phyloP scores from a whole-genome alignment of 2,888 invertebrate species.

The Limnephilus rhombicus region DNA sequence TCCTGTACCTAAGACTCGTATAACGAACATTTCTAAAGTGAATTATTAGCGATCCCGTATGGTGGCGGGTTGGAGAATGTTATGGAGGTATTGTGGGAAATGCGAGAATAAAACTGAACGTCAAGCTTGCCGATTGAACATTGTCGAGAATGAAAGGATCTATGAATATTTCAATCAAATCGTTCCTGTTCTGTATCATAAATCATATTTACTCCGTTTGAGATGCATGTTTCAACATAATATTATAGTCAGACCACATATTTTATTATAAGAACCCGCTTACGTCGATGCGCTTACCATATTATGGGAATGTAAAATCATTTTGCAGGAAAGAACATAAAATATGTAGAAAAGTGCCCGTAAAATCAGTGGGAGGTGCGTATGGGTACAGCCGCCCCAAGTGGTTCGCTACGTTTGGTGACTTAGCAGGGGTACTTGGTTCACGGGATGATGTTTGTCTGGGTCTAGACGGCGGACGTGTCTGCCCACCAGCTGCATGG shows the following conservation, averaged over 20 bases:
- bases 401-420: too few species aligned
- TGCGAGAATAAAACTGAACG: not conserved
- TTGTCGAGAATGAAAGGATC: conserved; percentile 1
- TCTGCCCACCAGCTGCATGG: too few species aligned
- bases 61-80: not conserved
- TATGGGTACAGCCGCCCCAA: too few species aligned
- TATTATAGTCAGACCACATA: not conserved
- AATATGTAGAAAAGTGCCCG: too few species aligned
- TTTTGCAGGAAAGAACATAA: too few species aligned
- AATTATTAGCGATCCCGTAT: conserved; percentile 9
- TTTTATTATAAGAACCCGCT: not conserved
- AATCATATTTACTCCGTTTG: not conserved
- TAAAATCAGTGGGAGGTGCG: too few species aligned
- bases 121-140: conserved; percentile 1
- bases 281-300: not conserved
- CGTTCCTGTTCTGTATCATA: not conserved
- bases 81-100: not conserved
- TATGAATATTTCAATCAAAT: conserved; percentile 1
- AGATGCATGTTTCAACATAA: not conserved
- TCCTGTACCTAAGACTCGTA: not conserved
- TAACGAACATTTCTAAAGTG: not conserved
- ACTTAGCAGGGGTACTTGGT: too few species aligned
- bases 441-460: too few species aligned
- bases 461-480: too few species aligned
- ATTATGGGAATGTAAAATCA: not conserved